Evolutionary conservation across 2,113 vertebrate genomes (phyloP).

Genomic region (Tinamus guttatus): DNA sequence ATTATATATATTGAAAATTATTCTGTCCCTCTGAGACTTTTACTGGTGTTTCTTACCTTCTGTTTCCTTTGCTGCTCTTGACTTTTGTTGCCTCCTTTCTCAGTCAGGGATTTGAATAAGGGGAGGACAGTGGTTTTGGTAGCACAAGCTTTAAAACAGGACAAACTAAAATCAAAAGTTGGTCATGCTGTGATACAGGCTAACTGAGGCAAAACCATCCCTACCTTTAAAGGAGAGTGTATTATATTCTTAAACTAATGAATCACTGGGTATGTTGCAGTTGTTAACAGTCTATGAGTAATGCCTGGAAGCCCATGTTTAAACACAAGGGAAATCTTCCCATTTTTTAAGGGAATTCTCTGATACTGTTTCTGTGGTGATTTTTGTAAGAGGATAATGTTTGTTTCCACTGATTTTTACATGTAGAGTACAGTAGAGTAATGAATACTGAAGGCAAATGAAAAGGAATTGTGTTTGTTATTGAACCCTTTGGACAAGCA

Average conservation of each 20-base stretch:
- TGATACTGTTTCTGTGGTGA: constrained; percentile 55
- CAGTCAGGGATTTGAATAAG: constrained; percentile 13
- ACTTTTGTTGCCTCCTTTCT: constrained; percentile 10
- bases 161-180: constrained; percentile 32
- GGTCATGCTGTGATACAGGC: constrained; percentile 6
- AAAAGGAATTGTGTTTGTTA: neutral
- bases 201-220: constrained; percentile 17
- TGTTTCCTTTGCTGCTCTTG: neutral
- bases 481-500: neutral
- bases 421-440: constrained; percentile 55
- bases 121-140: neutral
- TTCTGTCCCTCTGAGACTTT: neutral
- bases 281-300: constrained; percentile 57
- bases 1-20: neutral
- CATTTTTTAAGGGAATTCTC: constrained; percentile 69
- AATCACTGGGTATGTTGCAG: constrained; percentile 49
- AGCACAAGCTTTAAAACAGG: neutral
- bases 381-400: constrained; percentile 14
- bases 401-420: constrained; percentile 53
- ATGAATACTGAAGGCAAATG: neutral
- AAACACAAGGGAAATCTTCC: constrained; percentile 62
- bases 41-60: neutral
- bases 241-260: constrained; percentile 66
- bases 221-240: neutral
- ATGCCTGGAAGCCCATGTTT: constrained; percentile 40